Base-by-base conservation (phyloP, 2,113 vertebrate species). In the Silurus glanis region DNA sequence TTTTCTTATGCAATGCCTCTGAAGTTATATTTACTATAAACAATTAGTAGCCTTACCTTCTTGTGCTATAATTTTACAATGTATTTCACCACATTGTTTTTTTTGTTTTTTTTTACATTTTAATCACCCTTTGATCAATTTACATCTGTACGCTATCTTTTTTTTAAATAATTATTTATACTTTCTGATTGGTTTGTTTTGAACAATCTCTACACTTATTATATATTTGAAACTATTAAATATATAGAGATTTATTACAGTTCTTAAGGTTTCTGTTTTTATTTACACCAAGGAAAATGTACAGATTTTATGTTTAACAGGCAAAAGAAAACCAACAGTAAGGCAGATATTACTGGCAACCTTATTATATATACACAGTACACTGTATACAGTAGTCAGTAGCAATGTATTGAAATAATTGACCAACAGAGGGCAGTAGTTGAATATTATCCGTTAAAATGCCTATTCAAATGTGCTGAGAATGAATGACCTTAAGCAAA, bases 351-450 rank as follows among this genome's bases (percentile, higher is more conserved):
- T 16, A 45, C 25, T 10, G 13, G 66, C 28, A 69, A 69, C 5
- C n/a, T 23, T 19, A 13, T 56, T 56, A 9, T 9, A 56, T 7
- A 13, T 56, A 56, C 55, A 56, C 13, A 56, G 0, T 56, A 13
- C 13, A 8, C 55, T 56, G 55, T 12, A 74, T 2, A 75, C 12
- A 76, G 12, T 12, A 49, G 21, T 0, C 10, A 49, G 49, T 5
- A 76, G 21, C 49, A 51, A 51, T 59, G 4, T 19, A 37, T 37
- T 37, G 2, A 37, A n/a, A 59, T 5, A 17, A 62, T 51, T 85
- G n/a, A 79, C 74, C 83, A 85, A 59, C 61, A 85, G 59, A 14
- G 53, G 83, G 83, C 59, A 85, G 74, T 53, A 67, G 49, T 14
- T 23, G 55, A 23, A 79, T 67, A 66, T 51, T 9, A 67, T 76